Evolutionary conservation across 2,113 vertebrate species (phyloP), one percentile per base, ranked within the genome.

Genomic region (Hippolais icterina): DNA sequence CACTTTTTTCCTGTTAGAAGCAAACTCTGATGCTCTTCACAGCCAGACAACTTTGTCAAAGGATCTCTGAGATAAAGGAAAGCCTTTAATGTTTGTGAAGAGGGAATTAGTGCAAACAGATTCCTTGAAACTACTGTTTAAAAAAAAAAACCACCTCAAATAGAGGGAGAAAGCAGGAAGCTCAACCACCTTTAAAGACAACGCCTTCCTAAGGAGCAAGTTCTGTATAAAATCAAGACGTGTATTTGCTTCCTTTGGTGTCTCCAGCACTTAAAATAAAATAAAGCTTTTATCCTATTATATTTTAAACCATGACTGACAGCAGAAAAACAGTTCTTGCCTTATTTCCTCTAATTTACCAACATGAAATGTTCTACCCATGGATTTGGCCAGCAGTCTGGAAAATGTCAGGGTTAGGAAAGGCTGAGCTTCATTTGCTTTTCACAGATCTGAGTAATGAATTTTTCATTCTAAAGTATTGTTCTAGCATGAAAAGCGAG

Each of bases 361-460:
- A 91, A 54, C 37, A 71, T 3, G 27, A 85, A 78, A 47, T 37
- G 41, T 91, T 78, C 94, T 96, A 80, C 60, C 56, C 63, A 1
- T 94, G 79, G 79, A 79, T 95, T 96, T 95, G 95, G 95, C 95
- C 90, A 77, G 71, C 84, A 93, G 82, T 95, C 94, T 97, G 96
- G 94, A 94, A 96, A 97, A 96, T 93, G 95, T 96, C 95, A 96
- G 86, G 96, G 93, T 95, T 96, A 95, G 86, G 87, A 94, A 90
- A 91, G 79, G 76, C 95, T 96, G 94, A 97, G 87, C 94, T 95
- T 92, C 91, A 89, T 93, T 93, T 92, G 93, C 82, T 93, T 96
- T 94, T 61, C 94, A 75, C 81, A 91, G 81, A 95, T 89, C 89
- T 0, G 57, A 69, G 87, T 75, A 88, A 94, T 96, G 88, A 93